These are phyloP conservation scores for Sceliomorpha sp. DNA, from an alignment of 2,888 invertebrate genomes.

Conservation along the genomic window DNA sequence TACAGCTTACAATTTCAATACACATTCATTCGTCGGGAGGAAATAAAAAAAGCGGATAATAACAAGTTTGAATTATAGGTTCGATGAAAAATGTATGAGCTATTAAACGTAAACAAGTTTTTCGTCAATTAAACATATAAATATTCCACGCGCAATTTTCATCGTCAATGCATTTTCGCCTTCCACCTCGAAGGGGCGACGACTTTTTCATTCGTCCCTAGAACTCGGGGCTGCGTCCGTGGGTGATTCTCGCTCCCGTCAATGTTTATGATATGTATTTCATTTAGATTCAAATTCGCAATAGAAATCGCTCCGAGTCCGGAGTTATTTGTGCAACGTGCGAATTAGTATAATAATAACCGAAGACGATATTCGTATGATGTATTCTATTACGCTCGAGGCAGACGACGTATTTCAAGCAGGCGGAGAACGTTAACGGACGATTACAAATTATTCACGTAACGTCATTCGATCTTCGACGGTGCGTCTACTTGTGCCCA, in stretches of 20 bases:
- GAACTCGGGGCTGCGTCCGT: background rate
- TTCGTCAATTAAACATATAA: background rate
- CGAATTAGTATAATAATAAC: slow-evolving; percentile 2
- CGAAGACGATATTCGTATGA: background rate
- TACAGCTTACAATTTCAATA: slow-evolving; percentile 1
- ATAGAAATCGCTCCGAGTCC: too few relatives aligned
- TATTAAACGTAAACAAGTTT: background rate
- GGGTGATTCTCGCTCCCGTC: background rate
- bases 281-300: background rate
- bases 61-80: background rate
- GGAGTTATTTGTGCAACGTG: background rate
- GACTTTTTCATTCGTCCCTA: too few relatives aligned
- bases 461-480: slow-evolving; percentile 2
- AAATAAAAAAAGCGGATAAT: background rate
- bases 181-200: too few relatives aligned
- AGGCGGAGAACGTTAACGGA: slow-evolving; percentile 34
- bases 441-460: slow-evolving; percentile 54
- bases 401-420: background rate
- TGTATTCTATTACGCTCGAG: background rate
- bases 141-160: too few relatives aligned
- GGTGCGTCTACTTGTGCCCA: slow-evolving; percentile 8
- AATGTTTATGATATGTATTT: slow-evolving; percentile 4
- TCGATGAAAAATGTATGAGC: background rate
- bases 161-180: too few relatives aligned
- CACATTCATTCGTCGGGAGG: slow-evolving; percentile 3